Percentiles rank a stretch among this genome's conserved stretches.
Evolutionary conservation across 2,888 invertebrate genomes (phyloP).

Genomic region (Acanthosepion lycidas): DNA sequence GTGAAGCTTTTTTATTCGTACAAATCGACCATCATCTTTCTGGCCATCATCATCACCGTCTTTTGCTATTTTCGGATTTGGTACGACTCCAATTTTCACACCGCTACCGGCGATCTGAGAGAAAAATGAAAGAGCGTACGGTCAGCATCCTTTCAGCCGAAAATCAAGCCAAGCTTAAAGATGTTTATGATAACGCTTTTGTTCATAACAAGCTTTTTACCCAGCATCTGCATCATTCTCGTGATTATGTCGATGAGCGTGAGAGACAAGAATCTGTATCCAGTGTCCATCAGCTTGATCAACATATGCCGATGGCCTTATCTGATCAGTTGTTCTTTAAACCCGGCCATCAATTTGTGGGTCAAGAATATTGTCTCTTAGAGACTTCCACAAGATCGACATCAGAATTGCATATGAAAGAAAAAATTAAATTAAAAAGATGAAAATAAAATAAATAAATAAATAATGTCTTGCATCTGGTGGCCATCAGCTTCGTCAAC

Average conservation of each 20-base stretch:
- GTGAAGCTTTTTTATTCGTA: neutral
- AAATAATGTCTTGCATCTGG: neutral
- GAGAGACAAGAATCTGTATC: neutral
- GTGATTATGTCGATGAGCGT: neutral
- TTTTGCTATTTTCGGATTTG: neutral
- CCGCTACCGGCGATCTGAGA: fast-evolving
- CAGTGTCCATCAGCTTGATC: neutral
- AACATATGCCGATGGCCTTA: neutral
- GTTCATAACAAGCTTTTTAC: neutral
- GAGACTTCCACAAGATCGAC: neutral
- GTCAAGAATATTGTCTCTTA: neutral
- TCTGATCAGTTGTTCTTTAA: neutral
- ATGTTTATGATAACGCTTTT: conserved; percentile 17
- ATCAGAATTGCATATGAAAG: neutral
- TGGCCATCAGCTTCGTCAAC: no score
- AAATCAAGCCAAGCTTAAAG: neutral
- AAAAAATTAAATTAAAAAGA: neutral
- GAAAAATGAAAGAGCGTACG: neutral
- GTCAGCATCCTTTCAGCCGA: neutral
- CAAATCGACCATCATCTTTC: neutral
- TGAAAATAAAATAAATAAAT: neutral
- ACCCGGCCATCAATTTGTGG: neutral
- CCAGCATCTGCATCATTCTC: neutral
- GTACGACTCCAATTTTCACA: neutral
- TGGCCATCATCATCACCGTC: neutral